Evolutionary conservation across 2,113 vertebrate genomes (phyloP).

Genomic region (Cyprinodon brontotheroides): DNA sequence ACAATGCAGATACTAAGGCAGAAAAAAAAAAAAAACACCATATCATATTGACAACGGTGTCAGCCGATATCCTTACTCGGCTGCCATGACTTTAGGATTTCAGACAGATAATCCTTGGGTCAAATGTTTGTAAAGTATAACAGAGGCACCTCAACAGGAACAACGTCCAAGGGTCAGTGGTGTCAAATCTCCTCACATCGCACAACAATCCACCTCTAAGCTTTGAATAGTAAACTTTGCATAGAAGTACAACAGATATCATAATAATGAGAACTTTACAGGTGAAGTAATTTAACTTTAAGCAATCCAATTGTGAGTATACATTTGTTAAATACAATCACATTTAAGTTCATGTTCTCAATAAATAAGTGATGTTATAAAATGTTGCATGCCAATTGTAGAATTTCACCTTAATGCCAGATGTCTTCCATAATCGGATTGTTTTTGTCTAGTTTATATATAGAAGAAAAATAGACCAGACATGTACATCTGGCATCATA

Average conservation of each 20-base stretch:
- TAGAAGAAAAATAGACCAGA: neutral
- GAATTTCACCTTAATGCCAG: constrained; percentile 1
- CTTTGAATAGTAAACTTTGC: neutral
- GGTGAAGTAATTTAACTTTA: neutral
- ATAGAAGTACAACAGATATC: neutral
- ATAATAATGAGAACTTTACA: constrained; percentile 13
- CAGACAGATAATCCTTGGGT: neutral
- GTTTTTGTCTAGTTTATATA: neutral
- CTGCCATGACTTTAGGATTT: constrained; percentile 13
- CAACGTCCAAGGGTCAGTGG: constrained; percentile 10
- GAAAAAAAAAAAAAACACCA: constrained; percentile 19
- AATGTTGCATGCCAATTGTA: neutral
- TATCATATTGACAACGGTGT: constrained; percentile 30
- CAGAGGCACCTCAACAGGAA: constrained; percentile 43
- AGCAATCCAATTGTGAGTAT: neutral
- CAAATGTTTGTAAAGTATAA: constrained; percentile 17
- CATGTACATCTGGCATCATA: neutral
- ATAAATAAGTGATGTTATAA: neutral
- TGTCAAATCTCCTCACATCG: constrained; percentile 3
- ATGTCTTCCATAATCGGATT: neutral
- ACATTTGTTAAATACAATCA: neutral
- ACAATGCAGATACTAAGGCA: constrained; percentile 25
- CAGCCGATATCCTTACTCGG: constrained; percentile 19
- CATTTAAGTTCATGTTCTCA: neutral
- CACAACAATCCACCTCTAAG: neutral